These are phyloP conservation scores for Enoplolaimus lenunculus DNA, from an alignment of 2,888 invertebrate species.

Conservation along the genomic window DNA sequence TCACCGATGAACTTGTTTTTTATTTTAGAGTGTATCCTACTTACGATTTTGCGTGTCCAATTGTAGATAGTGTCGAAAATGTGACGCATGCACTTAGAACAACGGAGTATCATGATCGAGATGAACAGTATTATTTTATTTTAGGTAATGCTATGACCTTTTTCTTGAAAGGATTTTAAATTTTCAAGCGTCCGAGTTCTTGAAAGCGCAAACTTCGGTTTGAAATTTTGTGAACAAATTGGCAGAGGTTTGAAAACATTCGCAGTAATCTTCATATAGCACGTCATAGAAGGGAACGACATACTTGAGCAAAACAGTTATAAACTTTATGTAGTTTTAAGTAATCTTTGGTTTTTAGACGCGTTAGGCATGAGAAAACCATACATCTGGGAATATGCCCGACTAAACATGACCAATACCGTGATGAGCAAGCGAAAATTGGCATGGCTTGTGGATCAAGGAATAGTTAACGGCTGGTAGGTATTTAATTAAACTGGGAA, in stretches of 20 bases:
- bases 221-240: too few relatives aligned
- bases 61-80: slow-evolving; percentile 89
- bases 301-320: too few relatives aligned
- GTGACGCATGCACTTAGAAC: slow-evolving; percentile 94
- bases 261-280: too few relatives aligned
- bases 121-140: slow-evolving; percentile 89
- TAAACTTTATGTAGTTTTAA: too few relatives aligned
- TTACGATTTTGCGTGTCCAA: slow-evolving; percentile 98
- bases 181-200: too few relatives aligned
- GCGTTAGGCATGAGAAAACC: slow-evolving; percentile 71
- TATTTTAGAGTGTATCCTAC: slow-evolving; percentile 82
- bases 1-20: too few relatives aligned
- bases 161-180: too few relatives aligned
- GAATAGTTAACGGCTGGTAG: slow-evolving; percentile 84
- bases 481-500: background rate
- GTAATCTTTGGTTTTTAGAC: too few relatives aligned
- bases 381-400: slow-evolving; percentile 85
- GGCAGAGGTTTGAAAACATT: too few relatives aligned
- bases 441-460: slow-evolving; percentile 91
- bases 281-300: too few relatives aligned
- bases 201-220: too few relatives aligned
- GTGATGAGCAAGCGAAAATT: slow-evolving; percentile 91
- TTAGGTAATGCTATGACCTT: too few relatives aligned
- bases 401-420: slow-evolving; percentile 93
- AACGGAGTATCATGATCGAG: slow-evolving; percentile 94